Conservation (phyloP, 2,888 invertebrate genomes). For the Orthosia gothica region DNA sequence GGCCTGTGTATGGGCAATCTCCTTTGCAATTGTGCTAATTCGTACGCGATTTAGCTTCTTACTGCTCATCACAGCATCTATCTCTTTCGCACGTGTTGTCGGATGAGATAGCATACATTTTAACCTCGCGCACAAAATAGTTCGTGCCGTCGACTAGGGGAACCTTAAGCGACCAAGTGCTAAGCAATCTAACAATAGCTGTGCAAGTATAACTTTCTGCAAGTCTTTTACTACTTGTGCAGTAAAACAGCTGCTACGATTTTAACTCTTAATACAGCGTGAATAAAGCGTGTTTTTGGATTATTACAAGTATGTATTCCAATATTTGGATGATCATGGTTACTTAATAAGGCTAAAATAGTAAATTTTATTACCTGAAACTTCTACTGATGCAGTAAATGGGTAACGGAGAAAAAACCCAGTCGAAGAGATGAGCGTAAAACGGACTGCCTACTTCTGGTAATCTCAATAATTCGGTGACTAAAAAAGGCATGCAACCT, state of each 20-base stretch:
- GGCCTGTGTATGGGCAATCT: too few species aligned
- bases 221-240: constrained; percentile 18
- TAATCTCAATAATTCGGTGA: constrained; percentile 93
- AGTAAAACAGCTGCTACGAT: constrained; percentile 14
- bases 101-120: too few species aligned
- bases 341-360: constrained; percentile 29
- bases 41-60: too few species aligned
- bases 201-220: constrained; percentile 20
- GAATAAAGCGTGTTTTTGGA: constrained; percentile 30
- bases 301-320: constrained; percentile 12
- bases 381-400: constrained; percentile 90
- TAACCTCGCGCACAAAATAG: too few species aligned
- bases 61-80: too few species aligned
- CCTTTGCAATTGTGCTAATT: too few species aligned
- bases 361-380: constrained; percentile 80
- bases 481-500: constrained; percentile 94
- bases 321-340: constrained; percentile 1
- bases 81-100: too few species aligned
- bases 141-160: too few species aligned
- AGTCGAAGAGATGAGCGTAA: constrained; percentile 93
- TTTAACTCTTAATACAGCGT: constrained; percentile 23
- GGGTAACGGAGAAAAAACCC: constrained; percentile 94
- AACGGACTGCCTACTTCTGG: constrained; percentile 93
- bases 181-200: constrained; percentile 11
- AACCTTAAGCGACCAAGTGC: constrained; percentile 10